Evolutionary conservation across 2,888 invertebrate species (phyloP), one percentile per base, ranked within the genome.

Genomic region (Drosophila flavopinicola): DNA sequence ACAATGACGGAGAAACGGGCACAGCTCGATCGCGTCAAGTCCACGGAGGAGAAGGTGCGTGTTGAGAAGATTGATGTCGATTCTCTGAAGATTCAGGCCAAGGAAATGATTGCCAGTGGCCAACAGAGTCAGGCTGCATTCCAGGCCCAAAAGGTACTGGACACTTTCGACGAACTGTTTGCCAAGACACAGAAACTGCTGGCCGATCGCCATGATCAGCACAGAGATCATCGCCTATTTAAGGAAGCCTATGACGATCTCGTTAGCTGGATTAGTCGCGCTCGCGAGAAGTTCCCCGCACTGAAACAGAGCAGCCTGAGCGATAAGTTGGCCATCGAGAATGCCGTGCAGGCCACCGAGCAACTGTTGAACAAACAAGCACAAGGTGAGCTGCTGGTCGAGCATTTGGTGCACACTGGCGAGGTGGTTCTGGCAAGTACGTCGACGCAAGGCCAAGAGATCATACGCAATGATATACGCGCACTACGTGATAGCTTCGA

Each of bases 231-330:
- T 87, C 94, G 96, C 66, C 90, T 95, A 1, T 98, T 97, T 89
- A 98, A 98, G 89, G 97, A 97, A 91, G 96, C 97, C 4, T 95
- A 96, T 72, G 97, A 98, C 87, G 97, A 97, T 87, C 93, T 98
- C 11, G 95, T 95, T 44, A 94, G 95, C 51, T 98, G 98, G 98
- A 93, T 98, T 67, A 94, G 94, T 51, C 93, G 97, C 75, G 96
- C 97, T 0, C 94, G 97, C 67, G 97, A 98, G 91, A 97, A 97
- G 89, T 95, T 97, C 67, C 97, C 97, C 3, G 95, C 96, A 3
- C 92, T 97, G 64, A 96, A 96, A 88, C 97, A 97, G 61, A 94
- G 95, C 78, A 94, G 96, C 2, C 91, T 97, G 0, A 95, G 96
- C 76, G 97, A 97, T 83, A 96, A 97, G 90, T 89, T 97, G 57